Percentiles rank a stretch among this genome's conserved stretches.
phyloP scores from a whole-genome alignment of 2,888 invertebrate species.

The Podabrus alpinus region DNA sequence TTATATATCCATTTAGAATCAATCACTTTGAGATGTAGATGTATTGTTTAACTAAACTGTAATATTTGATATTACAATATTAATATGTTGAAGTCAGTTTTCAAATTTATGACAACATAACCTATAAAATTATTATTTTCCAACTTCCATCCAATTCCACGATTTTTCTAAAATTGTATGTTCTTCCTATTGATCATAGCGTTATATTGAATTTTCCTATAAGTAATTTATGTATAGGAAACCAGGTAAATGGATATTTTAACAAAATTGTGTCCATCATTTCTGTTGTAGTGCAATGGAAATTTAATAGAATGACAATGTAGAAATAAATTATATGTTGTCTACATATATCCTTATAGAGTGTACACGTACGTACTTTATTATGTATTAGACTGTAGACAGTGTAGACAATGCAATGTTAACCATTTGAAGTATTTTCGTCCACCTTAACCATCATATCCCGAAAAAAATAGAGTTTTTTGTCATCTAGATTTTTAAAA shows the following conservation, averaged over 20 bases:
- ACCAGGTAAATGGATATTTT: constrained; percentile 13
- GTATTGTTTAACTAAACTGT: background rate
- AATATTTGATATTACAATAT: background rate
- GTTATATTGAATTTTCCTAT: background rate
- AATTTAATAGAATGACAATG: constrained; percentile 12
- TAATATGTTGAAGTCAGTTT: too few relatives aligned
- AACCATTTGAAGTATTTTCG: background rate
- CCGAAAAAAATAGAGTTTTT: background rate
- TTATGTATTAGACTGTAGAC: background rate
- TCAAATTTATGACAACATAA: too few relatives aligned
- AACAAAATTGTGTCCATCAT: constrained; percentile 18
- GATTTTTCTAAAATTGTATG: too few relatives aligned
- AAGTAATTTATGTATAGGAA: constrained; percentile 8
- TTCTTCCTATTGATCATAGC: background rate
- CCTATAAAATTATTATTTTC: too few relatives aligned
- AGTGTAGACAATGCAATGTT: too few relatives aligned
- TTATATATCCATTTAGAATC: background rate
- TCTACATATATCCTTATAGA: constrained; percentile 16
- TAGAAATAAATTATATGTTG: constrained; percentile 18
- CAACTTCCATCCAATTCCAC: too few relatives aligned
- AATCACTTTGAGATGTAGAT: background rate
- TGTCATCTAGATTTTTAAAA: background rate
- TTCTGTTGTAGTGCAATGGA: background rate
- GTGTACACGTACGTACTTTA: background rate
- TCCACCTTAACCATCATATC: background rate